These are phyloP conservation scores for Botrylloides violaceus DNA, from an alignment of 23 tunicate genomes.

Conservation along the genomic window DNA sequence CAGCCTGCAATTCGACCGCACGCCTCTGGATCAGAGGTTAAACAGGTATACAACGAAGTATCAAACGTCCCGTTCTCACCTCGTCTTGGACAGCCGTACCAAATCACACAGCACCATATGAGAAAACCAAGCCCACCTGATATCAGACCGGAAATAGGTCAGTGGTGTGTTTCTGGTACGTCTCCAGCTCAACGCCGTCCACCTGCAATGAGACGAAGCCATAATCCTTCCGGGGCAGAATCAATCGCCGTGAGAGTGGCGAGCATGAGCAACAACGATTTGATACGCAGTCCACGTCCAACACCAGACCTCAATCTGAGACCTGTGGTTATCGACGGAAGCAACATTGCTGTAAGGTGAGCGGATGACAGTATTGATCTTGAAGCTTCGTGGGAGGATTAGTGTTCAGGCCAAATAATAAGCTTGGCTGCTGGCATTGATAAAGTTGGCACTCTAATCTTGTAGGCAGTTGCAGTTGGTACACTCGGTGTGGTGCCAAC, in stretches of 20 bases:
- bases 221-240: neutral
- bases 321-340: slow-evolving; percentile 79
- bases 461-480: no score
- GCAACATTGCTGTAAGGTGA: slow-evolving; percentile 65
- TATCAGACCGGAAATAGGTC: neutral
- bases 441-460: no score
- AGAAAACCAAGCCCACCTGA: neutral
- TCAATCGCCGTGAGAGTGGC: neutral
- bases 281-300: slow-evolving; percentile 20
- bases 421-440: no score
- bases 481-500: no score
- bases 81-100: neutral
- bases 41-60: neutral
- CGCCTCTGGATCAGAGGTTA: neutral
- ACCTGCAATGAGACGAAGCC: neutral
- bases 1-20: neutral
- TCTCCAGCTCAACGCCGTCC: neutral
- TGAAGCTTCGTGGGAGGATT: neutral
- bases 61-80: neutral
- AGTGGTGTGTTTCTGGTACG: neutral
- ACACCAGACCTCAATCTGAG: slow-evolving; percentile 29
- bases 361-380: no score
- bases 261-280: slow-evolving; percentile 20
- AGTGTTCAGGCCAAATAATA: no score
- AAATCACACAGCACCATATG: neutral